phyloP scores from a whole-genome alignment of 2,113 vertebrate genomes.

The Cheirogaleus medius region DNA sequence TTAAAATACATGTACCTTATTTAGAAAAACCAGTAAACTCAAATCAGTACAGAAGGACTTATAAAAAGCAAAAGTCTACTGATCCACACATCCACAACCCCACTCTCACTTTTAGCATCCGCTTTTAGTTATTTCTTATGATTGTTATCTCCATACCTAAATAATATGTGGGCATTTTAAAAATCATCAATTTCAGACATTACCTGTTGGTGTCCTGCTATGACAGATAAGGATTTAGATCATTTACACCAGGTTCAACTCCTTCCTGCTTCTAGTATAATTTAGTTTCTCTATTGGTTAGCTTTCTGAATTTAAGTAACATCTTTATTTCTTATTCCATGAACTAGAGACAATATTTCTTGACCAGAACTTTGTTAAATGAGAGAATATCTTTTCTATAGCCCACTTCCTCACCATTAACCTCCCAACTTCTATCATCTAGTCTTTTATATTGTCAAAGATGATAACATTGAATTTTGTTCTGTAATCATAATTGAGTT shows the following conservation, averaged over 20 bases:
- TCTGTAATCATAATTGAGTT: neutral
- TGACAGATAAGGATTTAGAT: conserved; percentile 14
- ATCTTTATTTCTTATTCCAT: conserved; percentile 3
- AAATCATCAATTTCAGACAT: conserved; percentile 33
- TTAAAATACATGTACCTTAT: conserved; percentile 34
- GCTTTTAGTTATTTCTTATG: conserved; percentile 27
- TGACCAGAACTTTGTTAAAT: conserved; percentile 44
- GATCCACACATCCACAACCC: neutral
- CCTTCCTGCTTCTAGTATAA: conserved; percentile 26
- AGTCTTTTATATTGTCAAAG: conserved; percentile 39
- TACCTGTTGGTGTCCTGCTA: neutral
- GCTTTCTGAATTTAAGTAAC: conserved; percentile 9
- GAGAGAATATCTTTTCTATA: conserved; percentile 39
- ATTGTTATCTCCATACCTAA: conserved; percentile 21
- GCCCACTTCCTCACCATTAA: neutral
- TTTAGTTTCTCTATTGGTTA: neutral
- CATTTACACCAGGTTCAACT: conserved; percentile 10
- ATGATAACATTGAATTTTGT: conserved; percentile 41
- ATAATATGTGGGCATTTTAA: conserved; percentile 4
- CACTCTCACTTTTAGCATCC: neutral
- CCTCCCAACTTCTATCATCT: conserved; percentile 26
- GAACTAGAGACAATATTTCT: conserved; percentile 27
- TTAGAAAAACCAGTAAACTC: conserved; percentile 39
- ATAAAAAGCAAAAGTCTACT: neutral
- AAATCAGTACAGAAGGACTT: neutral